phyloP scores from a whole-genome alignment of 1,140 invertebrate species.

The Octopus sinensis region DNA sequence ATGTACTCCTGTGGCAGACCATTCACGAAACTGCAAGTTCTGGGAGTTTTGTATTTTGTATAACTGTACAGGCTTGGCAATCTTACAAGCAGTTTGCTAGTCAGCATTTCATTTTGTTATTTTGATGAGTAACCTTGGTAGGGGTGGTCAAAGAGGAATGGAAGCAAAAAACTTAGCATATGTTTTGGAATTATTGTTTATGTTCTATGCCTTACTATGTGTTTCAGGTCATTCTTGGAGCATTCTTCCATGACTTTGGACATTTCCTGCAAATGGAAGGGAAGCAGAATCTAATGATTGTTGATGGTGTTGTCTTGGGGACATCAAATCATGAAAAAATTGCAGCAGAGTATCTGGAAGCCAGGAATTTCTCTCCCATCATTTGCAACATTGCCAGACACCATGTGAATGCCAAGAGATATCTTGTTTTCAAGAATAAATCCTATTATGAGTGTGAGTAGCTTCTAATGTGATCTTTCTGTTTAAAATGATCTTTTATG shows the following conservation, averaged over 20 bases:
- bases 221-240: slow-evolving; percentile 32
- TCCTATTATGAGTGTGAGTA: slow-evolving; percentile 32
- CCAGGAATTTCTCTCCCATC: slow-evolving; percentile 26
- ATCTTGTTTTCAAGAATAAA: slow-evolving; percentile 35
- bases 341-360: slow-evolving; percentile 29
- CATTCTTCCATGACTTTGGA: slow-evolving; percentile 40
- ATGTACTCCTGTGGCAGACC: too few relatives aligned
- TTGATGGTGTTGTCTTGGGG: slow-evolving; percentile 29
- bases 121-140: too few relatives aligned
- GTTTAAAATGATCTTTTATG: too few relatives aligned
- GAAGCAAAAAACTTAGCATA: too few relatives aligned
- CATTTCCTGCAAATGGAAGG: slow-evolving; percentile 31
- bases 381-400: slow-evolving; percentile 32
- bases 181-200: too few relatives aligned
- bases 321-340: slow-evolving; percentile 33
- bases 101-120: too few relatives aligned
- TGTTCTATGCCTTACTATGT: background rate
- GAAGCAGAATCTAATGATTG: slow-evolving; percentile 26
- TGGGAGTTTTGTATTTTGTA: too few relatives aligned
- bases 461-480: too few relatives aligned
- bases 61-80: too few relatives aligned
- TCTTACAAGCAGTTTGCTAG: too few relatives aligned
- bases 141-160: too few relatives aligned
- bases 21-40: too few relatives aligned
- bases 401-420: slow-evolving; percentile 41